Conservation (phyloP, 2,888 invertebrate genomes). For the Tetragnatha montana region DNA sequence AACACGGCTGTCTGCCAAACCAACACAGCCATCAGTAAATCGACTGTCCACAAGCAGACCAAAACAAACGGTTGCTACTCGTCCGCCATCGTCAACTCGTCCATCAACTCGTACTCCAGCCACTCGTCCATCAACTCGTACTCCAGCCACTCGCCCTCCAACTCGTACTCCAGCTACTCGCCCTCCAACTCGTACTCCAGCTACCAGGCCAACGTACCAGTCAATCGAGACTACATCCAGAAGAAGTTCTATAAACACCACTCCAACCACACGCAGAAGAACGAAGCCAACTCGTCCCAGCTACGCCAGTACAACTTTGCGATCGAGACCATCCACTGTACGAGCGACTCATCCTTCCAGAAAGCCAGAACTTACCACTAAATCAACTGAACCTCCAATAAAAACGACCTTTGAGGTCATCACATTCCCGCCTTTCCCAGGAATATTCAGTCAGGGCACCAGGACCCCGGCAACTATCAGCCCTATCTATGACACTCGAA, state of each 20-base stretch:
- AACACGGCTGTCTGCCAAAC: background rate
- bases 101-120: constrained; percentile 2
- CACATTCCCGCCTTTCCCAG: constrained; percentile 65
- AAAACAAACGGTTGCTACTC: too few species aligned
- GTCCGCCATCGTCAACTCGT: background rate
- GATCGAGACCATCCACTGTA: background rate
- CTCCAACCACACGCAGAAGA: constrained; percentile 75
- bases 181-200: constrained; percentile 76
- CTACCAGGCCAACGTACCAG: constrained; percentile 69
- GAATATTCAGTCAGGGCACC: constrained; percentile 17
- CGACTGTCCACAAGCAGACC: background rate
- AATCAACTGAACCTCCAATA: background rate
- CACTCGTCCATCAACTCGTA: constrained; percentile 76
- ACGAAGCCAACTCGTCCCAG: background rate
- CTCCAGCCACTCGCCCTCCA: constrained; percentile 70
- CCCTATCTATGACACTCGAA: background rate
- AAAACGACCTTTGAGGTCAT: constrained; percentile 23
- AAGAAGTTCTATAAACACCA: constrained; percentile 40
- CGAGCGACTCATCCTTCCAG: background rate
- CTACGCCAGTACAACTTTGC: background rate
- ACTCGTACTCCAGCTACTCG: constrained; percentile 7
- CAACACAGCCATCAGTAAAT: background rate
- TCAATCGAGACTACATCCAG: background rate
- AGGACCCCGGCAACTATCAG: background rate
- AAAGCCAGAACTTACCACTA: background rate